Evolutionary conservation across 2,113 vertebrate genomes (phyloP).

Genomic region (Microtus montanus): DNA sequence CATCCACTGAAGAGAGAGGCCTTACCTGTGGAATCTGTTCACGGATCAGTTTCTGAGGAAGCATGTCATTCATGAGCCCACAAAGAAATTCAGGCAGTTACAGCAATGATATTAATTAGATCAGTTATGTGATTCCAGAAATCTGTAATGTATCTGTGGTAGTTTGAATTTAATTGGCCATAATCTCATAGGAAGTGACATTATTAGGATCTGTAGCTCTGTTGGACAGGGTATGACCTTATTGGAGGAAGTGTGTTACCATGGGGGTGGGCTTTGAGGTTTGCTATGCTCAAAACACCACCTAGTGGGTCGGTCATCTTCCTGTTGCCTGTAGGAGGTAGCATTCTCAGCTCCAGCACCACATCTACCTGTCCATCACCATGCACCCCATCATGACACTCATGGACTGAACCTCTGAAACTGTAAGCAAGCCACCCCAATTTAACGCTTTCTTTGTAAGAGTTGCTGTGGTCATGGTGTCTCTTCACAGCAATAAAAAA

Average conservation of each 20-base stretch:
- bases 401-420: background rate
- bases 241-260: background rate
- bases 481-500: background rate
- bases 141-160: background rate
- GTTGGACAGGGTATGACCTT: background rate
- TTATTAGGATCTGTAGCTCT: background rate
- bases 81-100: constrained; percentile 4
- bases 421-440: background rate
- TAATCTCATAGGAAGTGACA: background rate
- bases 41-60: background rate
- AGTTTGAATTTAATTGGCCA: background rate
- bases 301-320: background rate
- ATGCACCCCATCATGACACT: background rate
- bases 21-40: background rate
- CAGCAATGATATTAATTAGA: background rate
- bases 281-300: background rate
- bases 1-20: background rate
- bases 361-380: background rate
- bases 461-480: background rate
- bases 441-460: background rate
- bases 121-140: background rate
- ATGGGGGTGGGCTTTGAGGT: background rate
- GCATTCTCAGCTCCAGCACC: background rate
- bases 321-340: background rate
- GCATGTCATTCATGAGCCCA: background rate